Evolutionary conservation across 2,113 vertebrate species (phyloP).

Genomic region (Illadopsis cleaveri): DNA sequence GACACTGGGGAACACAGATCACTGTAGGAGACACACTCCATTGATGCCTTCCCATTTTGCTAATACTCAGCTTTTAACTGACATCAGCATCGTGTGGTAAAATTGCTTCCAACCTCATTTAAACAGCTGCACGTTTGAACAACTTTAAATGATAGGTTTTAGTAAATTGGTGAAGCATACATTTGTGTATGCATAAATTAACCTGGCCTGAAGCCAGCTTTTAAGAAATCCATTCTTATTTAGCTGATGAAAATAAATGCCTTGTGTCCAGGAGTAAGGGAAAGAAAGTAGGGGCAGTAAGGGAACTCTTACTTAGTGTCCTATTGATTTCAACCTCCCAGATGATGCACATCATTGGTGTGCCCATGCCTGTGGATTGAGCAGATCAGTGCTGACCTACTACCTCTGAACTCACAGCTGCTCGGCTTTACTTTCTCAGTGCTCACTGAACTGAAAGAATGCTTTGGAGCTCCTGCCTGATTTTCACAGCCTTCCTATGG

Average conservation of each 20-base stretch:
- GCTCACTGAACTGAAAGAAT: not conserved
- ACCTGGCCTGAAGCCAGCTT: constrained; percentile 21
- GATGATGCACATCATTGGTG: not conserved
- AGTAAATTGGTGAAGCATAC: constrained; percentile 51
- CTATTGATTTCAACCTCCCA: not conserved
- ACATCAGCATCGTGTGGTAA: constrained; percentile 19
- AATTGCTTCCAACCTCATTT: constrained; percentile 62
- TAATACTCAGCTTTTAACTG: constrained; percentile 54
- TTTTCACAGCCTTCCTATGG: constrained; percentile 8
- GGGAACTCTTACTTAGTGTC: not conserved
- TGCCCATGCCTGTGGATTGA: not conserved
- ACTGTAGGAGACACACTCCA: not conserved
- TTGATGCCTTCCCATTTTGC: constrained; percentile 33
- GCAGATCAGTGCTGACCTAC: not conserved
- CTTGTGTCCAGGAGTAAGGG: not conserved
- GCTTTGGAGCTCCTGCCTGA: not conserved
- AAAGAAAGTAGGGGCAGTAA: not conserved
- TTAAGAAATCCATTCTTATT: constrained; percentile 16
- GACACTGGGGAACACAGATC: not conserved
- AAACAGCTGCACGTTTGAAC: constrained; percentile 46
- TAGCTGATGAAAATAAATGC: not conserved
- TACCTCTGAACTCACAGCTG: not conserved
- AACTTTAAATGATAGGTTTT: constrained; percentile 40
- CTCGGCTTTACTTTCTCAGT: not conserved
- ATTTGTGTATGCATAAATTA: constrained; percentile 46